Conservation (phyloP, 2,113 vertebrate genomes). For the Sorex fumeus region DNA sequence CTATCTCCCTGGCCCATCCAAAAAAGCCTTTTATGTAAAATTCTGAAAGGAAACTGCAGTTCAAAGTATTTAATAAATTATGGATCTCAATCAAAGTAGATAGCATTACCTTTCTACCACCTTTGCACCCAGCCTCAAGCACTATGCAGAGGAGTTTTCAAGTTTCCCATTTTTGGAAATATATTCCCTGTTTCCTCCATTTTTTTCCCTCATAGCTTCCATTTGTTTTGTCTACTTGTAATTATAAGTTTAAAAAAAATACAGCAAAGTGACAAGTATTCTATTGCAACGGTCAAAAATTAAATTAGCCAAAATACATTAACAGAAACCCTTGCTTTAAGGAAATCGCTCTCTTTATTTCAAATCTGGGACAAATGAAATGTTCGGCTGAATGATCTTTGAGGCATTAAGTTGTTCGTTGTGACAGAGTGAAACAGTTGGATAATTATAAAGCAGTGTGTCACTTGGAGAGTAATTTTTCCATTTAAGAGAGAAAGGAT, state of each 20-base stretch:
- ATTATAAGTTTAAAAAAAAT: conserved; percentile 42
- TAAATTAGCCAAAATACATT: conserved; percentile 30
- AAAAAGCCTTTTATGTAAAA: conserved; percentile 15
- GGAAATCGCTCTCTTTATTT: conserved; percentile 52
- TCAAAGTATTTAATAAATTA: conserved; percentile 30
- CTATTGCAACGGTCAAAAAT: conserved; percentile 63
- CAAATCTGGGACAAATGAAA: conserved; percentile 60
- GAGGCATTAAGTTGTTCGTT: conserved; percentile 71
- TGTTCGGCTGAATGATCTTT: conserved; percentile 58
- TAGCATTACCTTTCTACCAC: background rate
- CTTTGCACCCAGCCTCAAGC: background rate
- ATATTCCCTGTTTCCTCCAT: background rate
- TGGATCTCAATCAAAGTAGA: conserved; percentile 63
- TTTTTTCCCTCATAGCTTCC: background rate
- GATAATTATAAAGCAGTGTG: conserved; percentile 69
- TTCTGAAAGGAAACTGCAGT: conserved; percentile 5
- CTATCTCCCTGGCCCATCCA: too few species aligned
- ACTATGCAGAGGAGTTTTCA: background rate
- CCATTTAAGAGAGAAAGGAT: conserved; percentile 23
- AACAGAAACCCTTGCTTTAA: conserved; percentile 36
- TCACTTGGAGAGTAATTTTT: conserved; percentile 57
- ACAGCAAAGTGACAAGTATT: background rate
- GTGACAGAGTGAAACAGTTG: conserved; percentile 51
- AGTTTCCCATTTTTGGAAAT: conserved; percentile 20
- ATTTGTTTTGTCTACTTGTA: conserved; percentile 24